Conservation (phyloP, 1,140 invertebrate species). For the Zaprionus vittiger region DNA sequence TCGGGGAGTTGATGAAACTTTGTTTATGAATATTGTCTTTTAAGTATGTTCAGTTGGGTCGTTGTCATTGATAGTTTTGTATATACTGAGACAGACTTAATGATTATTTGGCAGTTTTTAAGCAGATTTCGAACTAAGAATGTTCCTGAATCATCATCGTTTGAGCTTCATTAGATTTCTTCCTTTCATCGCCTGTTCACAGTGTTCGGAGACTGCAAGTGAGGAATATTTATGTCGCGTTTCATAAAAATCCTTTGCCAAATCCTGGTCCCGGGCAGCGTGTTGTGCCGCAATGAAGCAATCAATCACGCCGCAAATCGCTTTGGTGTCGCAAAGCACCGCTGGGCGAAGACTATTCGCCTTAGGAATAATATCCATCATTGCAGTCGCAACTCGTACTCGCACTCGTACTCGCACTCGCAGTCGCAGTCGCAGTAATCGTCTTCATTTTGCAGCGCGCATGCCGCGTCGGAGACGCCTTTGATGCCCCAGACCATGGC, state of each 20-base stretch:
- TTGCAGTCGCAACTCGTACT: constrained; percentile 56
- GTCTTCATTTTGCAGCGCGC: constrained; percentile 73
- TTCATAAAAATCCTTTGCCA: constrained; percentile 57
- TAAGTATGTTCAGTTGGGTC: constrained; percentile 44
- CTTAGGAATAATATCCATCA: constrained; percentile 81
- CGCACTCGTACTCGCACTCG: constrained; percentile 4
- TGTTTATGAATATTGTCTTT: constrained; percentile 74
- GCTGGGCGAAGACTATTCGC: constrained; percentile 81
- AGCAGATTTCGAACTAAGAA: neutral
- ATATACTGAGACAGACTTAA: too few species aligned
- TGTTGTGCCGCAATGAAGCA: constrained; percentile 72
- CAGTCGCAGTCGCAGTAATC: constrained; percentile 54
- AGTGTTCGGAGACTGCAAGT: constrained; percentile 15
- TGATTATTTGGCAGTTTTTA: neutral
- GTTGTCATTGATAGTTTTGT: neutral
- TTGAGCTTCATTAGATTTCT: neutral
- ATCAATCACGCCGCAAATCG: constrained; percentile 77
- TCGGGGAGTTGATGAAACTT: constrained; percentile 58
- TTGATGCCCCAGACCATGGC: constrained; percentile 57
- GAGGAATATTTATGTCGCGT: constrained; percentile 59
- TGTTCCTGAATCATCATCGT: neutral
- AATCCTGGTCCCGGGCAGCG: constrained; percentile 56
- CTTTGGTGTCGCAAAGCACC: constrained; percentile 81
- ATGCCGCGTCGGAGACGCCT: constrained; percentile 76
- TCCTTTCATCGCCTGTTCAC: neutral